These are phyloP conservation scores for Drosophila prosaltans DNA, from an alignment of 1,140 invertebrate genomes.

Conservation along the genomic window DNA sequence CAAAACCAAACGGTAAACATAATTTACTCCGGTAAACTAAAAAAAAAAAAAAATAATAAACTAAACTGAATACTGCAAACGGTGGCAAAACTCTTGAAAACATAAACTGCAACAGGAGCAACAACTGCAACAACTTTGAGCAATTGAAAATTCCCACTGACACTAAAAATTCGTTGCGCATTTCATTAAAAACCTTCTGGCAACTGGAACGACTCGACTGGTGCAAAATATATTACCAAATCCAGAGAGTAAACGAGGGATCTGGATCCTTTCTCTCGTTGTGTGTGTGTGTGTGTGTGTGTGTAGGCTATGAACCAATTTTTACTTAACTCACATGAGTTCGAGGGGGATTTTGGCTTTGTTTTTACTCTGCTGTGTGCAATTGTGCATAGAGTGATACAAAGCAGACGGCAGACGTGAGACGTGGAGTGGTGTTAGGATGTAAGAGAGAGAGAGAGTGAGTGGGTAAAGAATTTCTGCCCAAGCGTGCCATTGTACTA, in stretches of 20 bases:
- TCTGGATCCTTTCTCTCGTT: neutral
- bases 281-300: slow-evolving; percentile 31
- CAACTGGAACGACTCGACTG: slow-evolving; percentile 25
- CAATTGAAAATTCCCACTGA: slow-evolving; percentile 70
- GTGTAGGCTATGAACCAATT: slow-evolving; percentile 65
- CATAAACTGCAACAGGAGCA: slow-evolving; percentile 48
- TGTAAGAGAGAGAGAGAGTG: neutral
- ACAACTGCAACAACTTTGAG: slow-evolving; percentile 52
- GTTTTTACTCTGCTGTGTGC: slow-evolving; percentile 60
- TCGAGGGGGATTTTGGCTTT: slow-evolving; percentile 43
- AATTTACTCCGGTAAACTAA: slow-evolving; percentile 51
- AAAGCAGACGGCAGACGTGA: slow-evolving; percentile 46
- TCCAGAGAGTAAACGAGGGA: slow-evolving; percentile 9
- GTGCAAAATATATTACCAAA: slow-evolving; percentile 42
- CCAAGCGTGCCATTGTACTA: slow-evolving; percentile 58
- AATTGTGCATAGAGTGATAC: slow-evolving; percentile 75
- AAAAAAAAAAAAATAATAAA: slow-evolving; percentile 29
- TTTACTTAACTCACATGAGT: slow-evolving; percentile 67
- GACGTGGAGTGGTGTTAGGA: neutral
- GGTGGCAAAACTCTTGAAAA: slow-evolving; percentile 41
- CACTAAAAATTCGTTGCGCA: slow-evolving; percentile 73
- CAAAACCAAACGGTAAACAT: slow-evolving; percentile 49
- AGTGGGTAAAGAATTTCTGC: slow-evolving; percentile 21
- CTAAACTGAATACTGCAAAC: slow-evolving; percentile 12
- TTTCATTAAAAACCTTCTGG: slow-evolving; percentile 63